These are phyloP conservation scores for Bugulina stolonifera DNA, from an alignment of 2,888 invertebrate species.

Conservation along the genomic window DNA sequence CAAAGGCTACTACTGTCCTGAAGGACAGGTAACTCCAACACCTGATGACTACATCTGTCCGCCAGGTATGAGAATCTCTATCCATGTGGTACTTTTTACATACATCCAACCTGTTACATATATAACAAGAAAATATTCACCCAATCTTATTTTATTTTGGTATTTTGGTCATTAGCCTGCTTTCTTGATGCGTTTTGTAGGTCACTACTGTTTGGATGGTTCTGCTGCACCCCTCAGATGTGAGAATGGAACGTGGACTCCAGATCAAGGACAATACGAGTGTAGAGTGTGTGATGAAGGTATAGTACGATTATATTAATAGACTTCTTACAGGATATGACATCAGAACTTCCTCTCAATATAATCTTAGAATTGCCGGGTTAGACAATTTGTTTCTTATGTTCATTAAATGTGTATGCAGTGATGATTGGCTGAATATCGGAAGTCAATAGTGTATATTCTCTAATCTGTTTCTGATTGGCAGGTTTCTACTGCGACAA, in stretches of 20 bases:
- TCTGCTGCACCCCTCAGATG: conserved; percentile 38
- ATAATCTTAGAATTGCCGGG: too few relatives aligned
- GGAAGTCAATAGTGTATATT: not conserved
- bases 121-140: too few relatives aligned
- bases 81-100: too few relatives aligned
- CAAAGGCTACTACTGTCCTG: conserved; percentile 48
- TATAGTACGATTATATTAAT: too few relatives aligned
- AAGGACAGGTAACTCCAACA: conserved; percentile 38
- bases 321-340: too few relatives aligned
- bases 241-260: conserved; percentile 38
- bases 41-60: conserved; percentile 41
- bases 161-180: too few relatives aligned
- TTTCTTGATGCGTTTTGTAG: too few relatives aligned
- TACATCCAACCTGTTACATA: too few relatives aligned
- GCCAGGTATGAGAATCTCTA: conserved; percentile 29
- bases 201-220: conserved; percentile 38
- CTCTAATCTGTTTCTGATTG: conserved; percentile 7
- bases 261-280: conserved; percentile 35
- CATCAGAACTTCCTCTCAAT: too few relatives aligned
- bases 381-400: too few relatives aligned
- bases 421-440: not conserved
- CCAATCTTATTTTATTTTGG: too few relatives aligned
- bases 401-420: too few relatives aligned
- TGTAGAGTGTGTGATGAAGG: conserved; percentile 46
- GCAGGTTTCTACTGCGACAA: conserved; percentile 45